These are phyloP conservation scores for Melitaea athalia DNA, from an alignment of 2,888 invertebrate species.

Conservation along the genomic window DNA sequence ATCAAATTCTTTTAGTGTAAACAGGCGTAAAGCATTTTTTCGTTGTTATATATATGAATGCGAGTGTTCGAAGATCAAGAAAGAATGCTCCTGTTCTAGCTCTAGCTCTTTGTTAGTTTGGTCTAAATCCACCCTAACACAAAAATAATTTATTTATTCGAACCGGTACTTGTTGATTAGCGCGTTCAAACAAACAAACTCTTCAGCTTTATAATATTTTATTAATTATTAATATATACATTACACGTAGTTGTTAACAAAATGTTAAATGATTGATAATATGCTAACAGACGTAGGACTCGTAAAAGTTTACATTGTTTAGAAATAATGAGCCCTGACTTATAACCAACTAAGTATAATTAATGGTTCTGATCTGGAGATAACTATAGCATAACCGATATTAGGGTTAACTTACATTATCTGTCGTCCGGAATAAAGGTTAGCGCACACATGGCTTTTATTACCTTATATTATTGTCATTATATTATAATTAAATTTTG, in stretches of 20 bases:
- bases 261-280: conserved; percentile 65
- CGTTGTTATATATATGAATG: too few relatives aligned
- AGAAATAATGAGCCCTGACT: conserved; percentile 69
- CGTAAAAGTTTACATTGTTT: conserved; percentile 67
- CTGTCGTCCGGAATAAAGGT: conserved; percentile 19
- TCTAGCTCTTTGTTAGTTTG: too few relatives aligned
- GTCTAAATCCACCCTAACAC: too few relatives aligned
- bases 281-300: conserved; percentile 59
- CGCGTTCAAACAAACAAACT: background rate
- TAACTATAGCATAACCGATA: conserved; percentile 42
- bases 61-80: too few relatives aligned
- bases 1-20: too few relatives aligned
- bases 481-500: background rate
- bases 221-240: background rate
- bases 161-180: background rate
- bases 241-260: conserved; percentile 2
- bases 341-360: conserved; percentile 57
- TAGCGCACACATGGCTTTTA: background rate
- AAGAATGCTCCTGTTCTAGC: too few relatives aligned
- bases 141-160: too few relatives aligned
- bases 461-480: background rate
- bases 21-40: too few relatives aligned
- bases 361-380: conserved; percentile 58
- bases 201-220: background rate
- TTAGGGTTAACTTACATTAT: conserved; percentile 34